Evolutionary conservation across 2,113 vertebrate species (phyloP), one percentile per base, ranked within the genome.

Genomic region (Perognathus longimembris): DNA sequence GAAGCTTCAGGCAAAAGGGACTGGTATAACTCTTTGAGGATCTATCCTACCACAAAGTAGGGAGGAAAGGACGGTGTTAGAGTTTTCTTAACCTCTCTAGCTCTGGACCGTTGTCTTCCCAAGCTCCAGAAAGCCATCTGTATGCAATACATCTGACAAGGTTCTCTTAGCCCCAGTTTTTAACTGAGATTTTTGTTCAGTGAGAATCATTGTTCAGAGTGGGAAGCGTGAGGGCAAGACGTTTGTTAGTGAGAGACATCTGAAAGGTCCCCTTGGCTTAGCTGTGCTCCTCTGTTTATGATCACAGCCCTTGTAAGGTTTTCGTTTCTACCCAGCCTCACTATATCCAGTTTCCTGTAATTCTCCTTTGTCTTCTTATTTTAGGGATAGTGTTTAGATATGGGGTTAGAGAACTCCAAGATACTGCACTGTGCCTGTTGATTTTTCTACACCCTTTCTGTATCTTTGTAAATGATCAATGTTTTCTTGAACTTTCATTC

Each of bases 401-500:
- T 32, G 21, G 78, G 40, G 38, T 70, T 45, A 70, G 24, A 54
- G 50, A 54, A 54, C 15, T 11, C 34, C 40, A 82, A 79, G 32
- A 64, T 71, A 76, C 7, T 88, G 15, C 64, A 38, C 26, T 0
- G 32, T 54, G 24, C 22, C 30, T 79, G 69, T 34, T 57, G 59
- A 40, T 82, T 82, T 94, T 92, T 61, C 70, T 61, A 42, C 3
- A 73, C 5, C 0, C 1, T 94, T 89, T 50, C 34, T 75, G 4
- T 9, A 79, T 86, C 22, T 94, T 90, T 70, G 59, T 63, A 88
- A 94, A 45, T 38, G 12, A 20, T 82, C 24, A 66, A 74, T 70
- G 26, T 42, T 79, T 95, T 83, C 32, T 18, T 89, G 20, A 82
- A 57, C 34, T 81, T 81, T 88, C 7, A 38, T 93, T 70, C 71